Evolutionary conservation across 2,888 invertebrate species (phyloP).

Genomic region (Branchipolynoe longqiensis): DNA sequence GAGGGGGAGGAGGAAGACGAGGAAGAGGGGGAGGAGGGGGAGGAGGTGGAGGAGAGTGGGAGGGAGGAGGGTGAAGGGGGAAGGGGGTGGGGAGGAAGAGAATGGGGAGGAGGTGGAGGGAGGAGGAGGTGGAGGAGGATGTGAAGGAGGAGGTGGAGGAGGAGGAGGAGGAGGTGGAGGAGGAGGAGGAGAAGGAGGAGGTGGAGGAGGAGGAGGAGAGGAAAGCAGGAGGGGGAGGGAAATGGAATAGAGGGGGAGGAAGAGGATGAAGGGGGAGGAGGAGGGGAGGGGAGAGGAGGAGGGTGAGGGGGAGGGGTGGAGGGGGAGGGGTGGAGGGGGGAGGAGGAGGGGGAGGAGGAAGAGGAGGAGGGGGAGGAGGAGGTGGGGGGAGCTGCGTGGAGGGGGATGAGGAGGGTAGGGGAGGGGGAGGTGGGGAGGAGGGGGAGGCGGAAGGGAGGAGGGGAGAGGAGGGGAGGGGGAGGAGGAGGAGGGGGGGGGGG

Average conservation of each 20-base stretch:
- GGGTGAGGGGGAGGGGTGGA: slow-evolving; percentile 17
- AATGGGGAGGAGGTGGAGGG: no score
- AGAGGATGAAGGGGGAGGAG: background rate
- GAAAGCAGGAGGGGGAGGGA: no score
- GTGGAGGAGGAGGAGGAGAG: no score
- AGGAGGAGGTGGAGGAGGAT: no score
- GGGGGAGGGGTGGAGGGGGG: background rate
- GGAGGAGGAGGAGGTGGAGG: no score
- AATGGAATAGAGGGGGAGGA: background rate
- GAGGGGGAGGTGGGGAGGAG: background rate
- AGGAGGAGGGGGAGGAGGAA: background rate
- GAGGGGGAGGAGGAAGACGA: no score
- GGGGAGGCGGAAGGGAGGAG: background rate
- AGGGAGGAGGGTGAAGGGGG: no score
- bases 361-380: background rate
- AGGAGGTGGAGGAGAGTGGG: no score
- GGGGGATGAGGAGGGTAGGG: background rate
- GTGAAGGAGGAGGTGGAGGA: no score
- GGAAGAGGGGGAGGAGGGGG: no score
- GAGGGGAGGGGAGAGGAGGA: slow-evolving; percentile 21
- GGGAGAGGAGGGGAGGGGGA: background rate
- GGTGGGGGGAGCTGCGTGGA: background rate
- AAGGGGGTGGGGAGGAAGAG: no score
- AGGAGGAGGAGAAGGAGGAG: no score
- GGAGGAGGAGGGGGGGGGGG: background rate